Evolutionary conservation across 2,797 vertebrate genomes (phyloP).

Genomic region (Melanotaenia parkinsoni): DNA sequence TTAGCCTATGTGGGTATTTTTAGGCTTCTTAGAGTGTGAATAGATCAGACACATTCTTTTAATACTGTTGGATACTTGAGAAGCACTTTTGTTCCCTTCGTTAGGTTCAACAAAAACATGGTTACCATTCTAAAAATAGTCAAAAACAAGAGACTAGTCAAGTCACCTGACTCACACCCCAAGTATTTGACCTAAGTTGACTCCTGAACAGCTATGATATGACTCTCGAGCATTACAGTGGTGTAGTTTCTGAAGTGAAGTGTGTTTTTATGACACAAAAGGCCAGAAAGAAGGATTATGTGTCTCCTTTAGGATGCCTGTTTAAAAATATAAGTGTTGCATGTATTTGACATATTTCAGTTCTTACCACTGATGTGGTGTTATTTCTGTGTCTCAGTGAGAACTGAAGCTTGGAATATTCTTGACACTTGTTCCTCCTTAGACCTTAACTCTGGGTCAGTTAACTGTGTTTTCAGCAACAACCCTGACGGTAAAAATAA

Average conservation of each 20-base stretch:
- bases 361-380: background rate
- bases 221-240: slow-evolving; percentile 27
- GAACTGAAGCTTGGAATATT: background rate
- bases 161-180: slow-evolving; percentile 23
- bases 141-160: slow-evolving; percentile 22
- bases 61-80: slow-evolving; percentile 37
- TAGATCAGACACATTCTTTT: slow-evolving; percentile 39
- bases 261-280: slow-evolving; percentile 32
- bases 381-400: slow-evolving; percentile 2
- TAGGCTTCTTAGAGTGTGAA: slow-evolving; percentile 3
- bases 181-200: slow-evolving; percentile 33
- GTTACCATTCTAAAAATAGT: slow-evolving; percentile 49
- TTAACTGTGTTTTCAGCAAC: background rate
- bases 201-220: slow-evolving; percentile 26
- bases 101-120: slow-evolving; percentile 36
- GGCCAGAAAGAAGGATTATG: background rate
- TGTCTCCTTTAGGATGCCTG: slow-evolving; percentile 10
- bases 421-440: background rate
- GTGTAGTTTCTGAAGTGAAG: background rate
- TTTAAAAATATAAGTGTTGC: slow-evolving; percentile 24
- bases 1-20: background rate
- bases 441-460: background rate
- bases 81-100: slow-evolving; percentile 17
- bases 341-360: background rate
- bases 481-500: background rate